These are phyloP conservation scores for Drepanosiphum platanoidis DNA, from an alignment of 2,888 invertebrate genomes.

Conservation along the genomic window DNA sequence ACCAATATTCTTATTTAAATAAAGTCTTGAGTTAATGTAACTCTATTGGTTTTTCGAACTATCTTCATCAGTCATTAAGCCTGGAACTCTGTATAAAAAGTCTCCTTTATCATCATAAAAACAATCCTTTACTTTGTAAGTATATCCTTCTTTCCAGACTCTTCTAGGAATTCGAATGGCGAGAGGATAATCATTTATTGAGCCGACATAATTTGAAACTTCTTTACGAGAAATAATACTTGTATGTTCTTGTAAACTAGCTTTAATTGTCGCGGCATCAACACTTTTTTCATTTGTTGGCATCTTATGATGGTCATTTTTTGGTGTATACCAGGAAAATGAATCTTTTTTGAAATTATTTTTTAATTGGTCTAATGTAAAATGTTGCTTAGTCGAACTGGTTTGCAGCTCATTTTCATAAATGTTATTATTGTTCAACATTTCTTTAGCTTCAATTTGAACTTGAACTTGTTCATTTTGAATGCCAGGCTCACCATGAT, in stretches of 20 bases:
- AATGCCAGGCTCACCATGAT: neutral
- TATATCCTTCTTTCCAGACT: slow-evolving; percentile 73
- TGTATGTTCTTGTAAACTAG: slow-evolving; percentile 40
- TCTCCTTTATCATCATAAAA: slow-evolving; percentile 84
- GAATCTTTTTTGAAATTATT: neutral
- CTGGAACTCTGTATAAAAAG: slow-evolving; percentile 82
- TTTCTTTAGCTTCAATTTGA: slow-evolving; percentile 20
- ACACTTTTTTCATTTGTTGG: slow-evolving; percentile 13
- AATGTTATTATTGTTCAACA: slow-evolving; percentile 8
- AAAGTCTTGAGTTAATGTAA: neutral
- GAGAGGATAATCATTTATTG: slow-evolving; percentile 42
- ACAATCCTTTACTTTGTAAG: slow-evolving; percentile 81
- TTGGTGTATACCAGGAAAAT: slow-evolving; percentile 16
- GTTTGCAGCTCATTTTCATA: slow-evolving; percentile 47
- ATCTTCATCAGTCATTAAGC: slow-evolving; percentile 69
- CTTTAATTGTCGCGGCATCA: slow-evolving; percentile 14
- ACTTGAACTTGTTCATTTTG: slow-evolving; percentile 7
- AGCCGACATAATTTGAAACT: slow-evolving; percentile 34
- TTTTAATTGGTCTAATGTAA: slow-evolving; percentile 45
- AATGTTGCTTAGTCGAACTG: slow-evolving; percentile 10
- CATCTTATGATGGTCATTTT: too few species aligned
- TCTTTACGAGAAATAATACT: slow-evolving; percentile 39
- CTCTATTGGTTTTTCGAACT: neutral
- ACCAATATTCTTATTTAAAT: neutral
- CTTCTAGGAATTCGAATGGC: slow-evolving; percentile 73